Percentiles rank a stretch among this genome's conserved stretches.
Evolutionary conservation across 2,113 vertebrate genomes (phyloP).

Genomic region (Cyphomyrus discorhynchus): DNA sequence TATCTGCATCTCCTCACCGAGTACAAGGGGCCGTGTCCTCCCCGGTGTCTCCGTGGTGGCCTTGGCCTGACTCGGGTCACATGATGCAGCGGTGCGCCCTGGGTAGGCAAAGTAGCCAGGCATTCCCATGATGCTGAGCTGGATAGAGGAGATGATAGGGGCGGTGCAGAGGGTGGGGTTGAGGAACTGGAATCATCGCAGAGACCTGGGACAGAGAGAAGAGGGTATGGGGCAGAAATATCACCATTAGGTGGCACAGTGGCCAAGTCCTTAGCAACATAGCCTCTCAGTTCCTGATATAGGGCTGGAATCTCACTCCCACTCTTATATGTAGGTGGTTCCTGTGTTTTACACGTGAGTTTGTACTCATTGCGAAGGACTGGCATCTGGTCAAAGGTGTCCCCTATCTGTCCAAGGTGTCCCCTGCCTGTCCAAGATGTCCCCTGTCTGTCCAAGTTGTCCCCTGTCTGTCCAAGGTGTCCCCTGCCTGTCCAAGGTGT

Average conservation of each 20-base stretch:
- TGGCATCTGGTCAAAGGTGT: neutral
- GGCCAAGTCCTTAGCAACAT: neutral
- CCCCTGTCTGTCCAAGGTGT: too few species aligned
- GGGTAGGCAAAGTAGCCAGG: constrained; percentile 76
- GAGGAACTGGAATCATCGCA: constrained; percentile 58
- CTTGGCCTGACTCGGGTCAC: constrained; percentile 76
- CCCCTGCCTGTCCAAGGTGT: too few species aligned
- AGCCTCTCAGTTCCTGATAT: neutral
- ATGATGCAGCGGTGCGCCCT: constrained; percentile 75
- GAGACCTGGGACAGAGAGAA: constrained; percentile 42
- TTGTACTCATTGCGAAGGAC: neutral
- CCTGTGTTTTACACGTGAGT: neutral
- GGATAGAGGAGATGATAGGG: constrained; percentile 57
- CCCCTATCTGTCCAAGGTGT: neutral
- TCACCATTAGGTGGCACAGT: neutral
- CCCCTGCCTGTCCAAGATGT: too few species aligned
- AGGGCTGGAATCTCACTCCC: neutral
- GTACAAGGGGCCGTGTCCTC: constrained; percentile 57
- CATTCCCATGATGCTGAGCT: constrained; percentile 77
- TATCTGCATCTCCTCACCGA: constrained; percentile 42
- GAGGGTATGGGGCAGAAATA: constrained; percentile 17
- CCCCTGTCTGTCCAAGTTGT: neutral
- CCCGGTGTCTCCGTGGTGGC: constrained; percentile 65
- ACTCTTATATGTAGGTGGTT: neutral
- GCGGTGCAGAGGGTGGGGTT: constrained; percentile 63